Percentiles rank a stretch among this genome's conserved stretches.
These are phyloP conservation scores for Leuciscus waleckii DNA, from an alignment of 2,797 vertebrate species.

Conservation along the genomic window DNA sequence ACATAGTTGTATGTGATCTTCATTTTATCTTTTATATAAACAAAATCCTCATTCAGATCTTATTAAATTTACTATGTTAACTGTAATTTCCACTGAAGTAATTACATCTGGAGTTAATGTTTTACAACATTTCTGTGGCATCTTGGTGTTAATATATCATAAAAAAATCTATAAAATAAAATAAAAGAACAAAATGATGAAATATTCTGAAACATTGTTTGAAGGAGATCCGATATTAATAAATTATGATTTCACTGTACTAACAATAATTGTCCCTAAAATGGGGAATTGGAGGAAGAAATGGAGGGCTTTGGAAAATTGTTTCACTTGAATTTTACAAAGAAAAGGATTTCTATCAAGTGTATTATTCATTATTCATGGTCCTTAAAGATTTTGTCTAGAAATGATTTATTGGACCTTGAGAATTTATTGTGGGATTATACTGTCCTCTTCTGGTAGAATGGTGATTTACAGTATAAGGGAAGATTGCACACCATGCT, in stretches of 20 bases:
- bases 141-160: background rate
- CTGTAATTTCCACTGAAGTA: background rate
- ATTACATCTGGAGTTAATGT: background rate
- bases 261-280: background rate
- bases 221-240: background rate
- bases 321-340: background rate
- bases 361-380: background rate
- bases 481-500: background rate
- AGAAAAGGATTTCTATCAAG: background rate
- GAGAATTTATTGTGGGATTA: conserved; percentile 4
- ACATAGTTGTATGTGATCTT: background rate
- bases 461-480: background rate
- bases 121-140: background rate
- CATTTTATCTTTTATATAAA: background rate
- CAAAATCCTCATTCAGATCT: background rate
- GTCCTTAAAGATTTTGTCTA: background rate
- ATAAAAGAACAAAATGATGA: background rate
- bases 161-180: background rate
- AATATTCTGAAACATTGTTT: background rate
- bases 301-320: background rate
- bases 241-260: background rate
- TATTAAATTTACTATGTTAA: background rate
- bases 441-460: conserved; percentile 56
- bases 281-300: background rate
- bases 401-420: background rate